Percentiles rank a stretch among this genome's conserved stretches.
Conservation (phyloP, 2,888 invertebrate species). For the Heliconius ethilla region DNA sequence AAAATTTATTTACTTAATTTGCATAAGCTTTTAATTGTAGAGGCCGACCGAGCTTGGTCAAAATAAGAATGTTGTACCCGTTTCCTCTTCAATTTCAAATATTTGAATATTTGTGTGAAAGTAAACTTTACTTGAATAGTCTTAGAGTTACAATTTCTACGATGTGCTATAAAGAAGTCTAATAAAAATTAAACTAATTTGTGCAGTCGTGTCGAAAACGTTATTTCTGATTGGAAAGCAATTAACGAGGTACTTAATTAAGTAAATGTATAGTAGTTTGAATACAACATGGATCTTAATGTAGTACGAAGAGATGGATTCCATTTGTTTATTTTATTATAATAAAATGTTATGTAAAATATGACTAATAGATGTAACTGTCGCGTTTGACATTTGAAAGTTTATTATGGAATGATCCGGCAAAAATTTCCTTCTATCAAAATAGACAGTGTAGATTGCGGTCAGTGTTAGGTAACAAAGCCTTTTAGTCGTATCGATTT, state of each 20-base stretch:
- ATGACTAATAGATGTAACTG: slow-evolving; percentile 11
- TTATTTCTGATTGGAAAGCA: slow-evolving; percentile 55
- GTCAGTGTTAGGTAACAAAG: slow-evolving; percentile 12
- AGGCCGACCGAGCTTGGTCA: slow-evolving; percentile 58
- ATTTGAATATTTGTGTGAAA: slow-evolving; percentile 28
- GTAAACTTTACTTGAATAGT: slow-evolving; percentile 24
- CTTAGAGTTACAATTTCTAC: slow-evolving; percentile 33
- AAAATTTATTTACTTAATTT: slow-evolving; percentile 61
- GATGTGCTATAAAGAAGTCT: slow-evolving; percentile 43
- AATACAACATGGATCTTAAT: slow-evolving; percentile 38
- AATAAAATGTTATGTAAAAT: slow-evolving; percentile 3
- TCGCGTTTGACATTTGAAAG: slow-evolving; percentile 15
- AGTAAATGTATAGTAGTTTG: slow-evolving; percentile 38
- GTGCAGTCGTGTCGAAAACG: slow-evolving; percentile 59
- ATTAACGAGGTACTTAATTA: slow-evolving; percentile 58
- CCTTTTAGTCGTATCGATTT: neutral
- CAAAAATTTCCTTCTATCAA: neutral
- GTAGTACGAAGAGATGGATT: slow-evolving; percentile 4
- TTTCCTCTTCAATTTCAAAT: slow-evolving; percentile 59
- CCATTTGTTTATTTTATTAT: slow-evolving; percentile 14
- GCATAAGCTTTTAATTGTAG: slow-evolving; percentile 70
- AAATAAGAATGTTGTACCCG: slow-evolving; percentile 67
- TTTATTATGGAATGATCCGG: slow-evolving; percentile 11
- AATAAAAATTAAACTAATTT: slow-evolving; percentile 68
- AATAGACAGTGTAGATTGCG: slow-evolving; percentile 1